Base-by-base conservation (phyloP, 2,113 vertebrate species). In the Trochalopteron elliotii region DNA sequence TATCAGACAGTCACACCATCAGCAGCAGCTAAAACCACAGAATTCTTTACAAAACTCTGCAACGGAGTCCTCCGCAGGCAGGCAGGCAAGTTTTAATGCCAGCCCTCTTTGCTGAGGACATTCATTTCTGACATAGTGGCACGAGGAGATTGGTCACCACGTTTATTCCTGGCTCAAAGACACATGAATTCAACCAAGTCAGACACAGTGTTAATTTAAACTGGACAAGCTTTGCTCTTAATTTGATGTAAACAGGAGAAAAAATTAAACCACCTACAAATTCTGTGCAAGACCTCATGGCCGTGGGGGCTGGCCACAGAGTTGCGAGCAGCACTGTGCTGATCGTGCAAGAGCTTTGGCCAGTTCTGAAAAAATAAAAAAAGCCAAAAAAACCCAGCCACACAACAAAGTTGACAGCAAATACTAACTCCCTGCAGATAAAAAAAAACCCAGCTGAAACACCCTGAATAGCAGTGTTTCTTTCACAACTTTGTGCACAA, bases 401-500 rank as follows among this genome's bases (percentile, higher is more conserved):
- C 31, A 44, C n/a, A 82, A 72, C 60, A 65, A 76, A 65, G 37
- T 31, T 89, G 76, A 47, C 52, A 67, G 72, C 56, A 90, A 70
- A 93, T 64, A 81, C 72, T 56, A 81, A 75, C 55, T 90, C 90
- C 68, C 85, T 57, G 25, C 79, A 86, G 82, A 79, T 92, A 33
- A n/a, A 57, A n/a, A n/a, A 57, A 57, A n/a, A 6, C 49, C 4
- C 52, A 88, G 83, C 85, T 90, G 71, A 96, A 93, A 47, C 44
- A 22, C 59, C 83, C 42, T 91, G 93, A 95, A 85, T 55, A 53
- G 68, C 90, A 90, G 68, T 1, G 0, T 75, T 94, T 96, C 88
- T 95, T 86, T 93, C 83, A 93, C 55, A 90, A 83, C 88, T 93
- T 80, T 40, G 47, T 64, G 72, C 64, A 96, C 88, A 96, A 81